Base-by-base conservation (phyloP, 2,888 invertebrate genomes). In the Cerceris ruficornis region DNA sequence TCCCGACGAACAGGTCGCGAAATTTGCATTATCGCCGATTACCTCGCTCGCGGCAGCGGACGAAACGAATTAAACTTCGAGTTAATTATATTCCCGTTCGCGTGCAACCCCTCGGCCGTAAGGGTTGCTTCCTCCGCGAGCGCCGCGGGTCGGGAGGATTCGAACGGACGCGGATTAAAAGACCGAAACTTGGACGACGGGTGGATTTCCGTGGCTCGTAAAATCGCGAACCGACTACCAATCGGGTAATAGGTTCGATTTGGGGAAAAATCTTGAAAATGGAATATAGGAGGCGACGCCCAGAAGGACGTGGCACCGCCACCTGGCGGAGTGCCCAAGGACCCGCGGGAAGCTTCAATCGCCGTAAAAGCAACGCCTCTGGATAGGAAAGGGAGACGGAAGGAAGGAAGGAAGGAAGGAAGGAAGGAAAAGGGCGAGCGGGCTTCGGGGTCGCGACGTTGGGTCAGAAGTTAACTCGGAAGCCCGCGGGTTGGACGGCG, bases 281-380 rank as follows among this genome's bases (percentile, higher is more conserved):
- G 68, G 77, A 64, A 80, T 67, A 69, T 66, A 62, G 72, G 81
- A 74, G 83, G 73, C 83, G 85, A 85, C 81, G 86, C 81, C 81
- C 81, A 85, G 79, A 83, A 84, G 85, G 83, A 87, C 80, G 81
- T 73, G 75, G 82, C 81, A 83, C 81, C 83, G 88, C 90, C 91
- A 92, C 89, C 92, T 92, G 90, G 89, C 91, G 90, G 85, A 64
- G 54, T 88, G 87, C 88, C 89, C 87, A 86, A 89, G 87, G 86
- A 91, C 86, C 86, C 77, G 81, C 78, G 83, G 80, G 86, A 85
- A 88, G 86, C 90, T 90, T 90, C 91, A 90, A 91, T 91, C 90
- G 89, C 84, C 90, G 89, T 91, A 90, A 91, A 91, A 91, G 91
- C 91, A 91, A 89, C 89, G 87, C 86, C 87, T 84, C 76, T 78